Conservation (phyloP, 2,888 invertebrate species). For the Macroteleia sp. region DNA sequence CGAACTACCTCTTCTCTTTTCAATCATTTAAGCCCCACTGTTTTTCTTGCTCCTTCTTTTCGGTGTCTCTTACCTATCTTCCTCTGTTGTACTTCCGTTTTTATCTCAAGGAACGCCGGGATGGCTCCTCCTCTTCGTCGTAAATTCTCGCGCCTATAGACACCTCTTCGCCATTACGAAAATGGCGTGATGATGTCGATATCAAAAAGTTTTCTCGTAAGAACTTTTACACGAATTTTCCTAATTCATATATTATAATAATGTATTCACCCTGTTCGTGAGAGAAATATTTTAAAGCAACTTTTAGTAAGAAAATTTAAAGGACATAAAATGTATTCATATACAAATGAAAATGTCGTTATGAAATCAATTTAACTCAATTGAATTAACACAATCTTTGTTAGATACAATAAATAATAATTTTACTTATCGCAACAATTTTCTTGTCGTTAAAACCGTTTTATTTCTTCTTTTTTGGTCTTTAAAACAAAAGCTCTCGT, state of each 20-base stretch:
- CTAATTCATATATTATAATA: neutral
- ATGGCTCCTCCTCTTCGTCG: slow-evolving; percentile 60
- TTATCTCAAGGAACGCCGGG: slow-evolving; percentile 45
- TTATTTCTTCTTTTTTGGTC: slow-evolving; percentile 3
- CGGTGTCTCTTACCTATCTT: slow-evolving; percentile 19
- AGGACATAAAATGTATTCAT: too few species aligned
- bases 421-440: slow-evolving; percentile 40
- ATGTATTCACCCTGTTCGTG: neutral
- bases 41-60: slow-evolving; percentile 24
- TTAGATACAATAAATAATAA: slow-evolving; percentile 33
- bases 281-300: neutral
- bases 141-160: slow-evolving; percentile 66
- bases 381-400: slow-evolving; percentile 40
- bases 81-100: slow-evolving; percentile 51
- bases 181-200: slow-evolving; percentile 59
- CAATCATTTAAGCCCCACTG: slow-evolving; percentile 20
- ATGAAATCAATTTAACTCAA: neutral
- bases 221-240: slow-evolving; percentile 12
- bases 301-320: too few species aligned
- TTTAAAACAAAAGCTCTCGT: slow-evolving; percentile 50
- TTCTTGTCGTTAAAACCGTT: slow-evolving; percentile 42
- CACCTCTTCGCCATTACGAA: slow-evolving; percentile 59
- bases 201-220: slow-evolving; percentile 27
- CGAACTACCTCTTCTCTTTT: slow-evolving; percentile 65
- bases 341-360: too few species aligned